Conservation (phyloP, 1,140 invertebrate species). For the Drosophila ercepeae region DNA sequence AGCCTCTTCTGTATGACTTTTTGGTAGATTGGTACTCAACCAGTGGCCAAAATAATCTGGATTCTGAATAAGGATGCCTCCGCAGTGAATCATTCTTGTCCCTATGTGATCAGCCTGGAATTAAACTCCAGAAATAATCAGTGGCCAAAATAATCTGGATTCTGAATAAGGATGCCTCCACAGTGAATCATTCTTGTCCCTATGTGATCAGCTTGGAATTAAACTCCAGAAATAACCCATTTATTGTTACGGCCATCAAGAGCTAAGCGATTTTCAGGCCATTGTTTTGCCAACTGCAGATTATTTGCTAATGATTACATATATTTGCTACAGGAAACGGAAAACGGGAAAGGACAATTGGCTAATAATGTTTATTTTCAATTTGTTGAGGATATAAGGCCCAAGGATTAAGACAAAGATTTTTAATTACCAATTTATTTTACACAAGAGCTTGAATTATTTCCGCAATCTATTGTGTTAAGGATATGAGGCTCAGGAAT, state of each 20-base stretch:
- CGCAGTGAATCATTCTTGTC: constrained; percentile 37
- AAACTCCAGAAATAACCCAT: neutral
- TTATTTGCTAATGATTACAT: constrained; percentile 5
- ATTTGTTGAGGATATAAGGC: neutral
- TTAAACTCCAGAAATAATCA: constrained; percentile 11
- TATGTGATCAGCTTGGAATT: neutral
- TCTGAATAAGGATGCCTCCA: constrained; percentile 13
- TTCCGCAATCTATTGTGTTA: constrained; percentile 15
- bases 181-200: constrained; percentile 34
- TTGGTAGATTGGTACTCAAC: constrained; percentile 35
- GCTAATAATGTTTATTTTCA: constrained; percentile 7
- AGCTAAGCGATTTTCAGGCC: neutral
- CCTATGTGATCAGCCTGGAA: constrained; percentile 9
- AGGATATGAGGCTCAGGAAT: too few species aligned
- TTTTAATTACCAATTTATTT: neutral
- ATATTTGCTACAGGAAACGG: constrained; percentile 1
- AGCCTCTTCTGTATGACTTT: constrained; percentile 22
- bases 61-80: constrained; percentile 9
- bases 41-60: constrained; percentile 15
- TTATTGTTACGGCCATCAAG: neutral
- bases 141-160: constrained; percentile 11
- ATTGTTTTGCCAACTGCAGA: neutral
- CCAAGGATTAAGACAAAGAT: neutral
- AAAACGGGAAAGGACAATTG: too few species aligned
- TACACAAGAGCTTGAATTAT: constrained; percentile 7